Percentiles rank a stretch among this genome's conserved stretches.
These are phyloP conservation scores for Brachionus koreanus DNA, from an alignment of 1,140 invertebrate species.

Conservation along the genomic window DNA sequence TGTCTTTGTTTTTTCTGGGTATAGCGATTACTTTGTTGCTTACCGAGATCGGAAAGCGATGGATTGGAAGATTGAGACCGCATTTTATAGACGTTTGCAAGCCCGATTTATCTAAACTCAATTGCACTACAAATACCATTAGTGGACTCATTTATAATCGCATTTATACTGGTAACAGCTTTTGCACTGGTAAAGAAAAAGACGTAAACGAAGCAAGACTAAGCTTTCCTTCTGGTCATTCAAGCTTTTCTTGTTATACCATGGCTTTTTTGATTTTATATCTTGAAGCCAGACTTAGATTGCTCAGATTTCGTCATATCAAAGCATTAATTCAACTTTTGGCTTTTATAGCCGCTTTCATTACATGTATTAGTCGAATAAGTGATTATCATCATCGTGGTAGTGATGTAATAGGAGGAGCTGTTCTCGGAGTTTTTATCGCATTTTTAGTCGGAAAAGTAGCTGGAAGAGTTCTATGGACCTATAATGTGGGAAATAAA, in stretches of 20 bases:
- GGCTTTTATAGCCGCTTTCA: slow-evolving; percentile 13
- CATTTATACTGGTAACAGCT: slow-evolving; percentile 57
- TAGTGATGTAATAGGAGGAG: slow-evolving; percentile 71
- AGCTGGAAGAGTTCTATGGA: slow-evolving; percentile 31
- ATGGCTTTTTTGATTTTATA: slow-evolving; percentile 59
- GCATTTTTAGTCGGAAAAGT: neutral
- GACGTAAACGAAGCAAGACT: slow-evolving; percentile 53
- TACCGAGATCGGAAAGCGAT: slow-evolving; percentile 83
- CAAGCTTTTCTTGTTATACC: slow-evolving; percentile 61
- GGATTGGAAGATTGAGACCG: slow-evolving; percentile 78
- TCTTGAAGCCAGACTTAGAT: neutral
- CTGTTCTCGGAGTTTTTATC: slow-evolving; percentile 57
- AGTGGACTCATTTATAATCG: neutral
- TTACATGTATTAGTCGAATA: slow-evolving; percentile 66
- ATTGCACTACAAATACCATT: neutral
- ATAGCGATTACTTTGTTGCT: slow-evolving; percentile 51
- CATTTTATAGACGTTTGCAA: slow-evolving; percentile 74
- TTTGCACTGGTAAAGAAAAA: slow-evolving; percentile 48
- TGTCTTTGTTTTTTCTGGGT: slow-evolving; percentile 22
- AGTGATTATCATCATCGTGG: slow-evolving; percentile 90
- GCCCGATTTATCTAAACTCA: slow-evolving; percentile 51
- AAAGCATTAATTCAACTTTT: slow-evolving; percentile 18
- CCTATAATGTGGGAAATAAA: neutral
- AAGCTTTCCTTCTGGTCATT: slow-evolving; percentile 65
- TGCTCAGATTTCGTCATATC: neutral